Base-by-base conservation (phyloP, 2,888 invertebrate genomes). In the Dastarcus helophoroides region DNA sequence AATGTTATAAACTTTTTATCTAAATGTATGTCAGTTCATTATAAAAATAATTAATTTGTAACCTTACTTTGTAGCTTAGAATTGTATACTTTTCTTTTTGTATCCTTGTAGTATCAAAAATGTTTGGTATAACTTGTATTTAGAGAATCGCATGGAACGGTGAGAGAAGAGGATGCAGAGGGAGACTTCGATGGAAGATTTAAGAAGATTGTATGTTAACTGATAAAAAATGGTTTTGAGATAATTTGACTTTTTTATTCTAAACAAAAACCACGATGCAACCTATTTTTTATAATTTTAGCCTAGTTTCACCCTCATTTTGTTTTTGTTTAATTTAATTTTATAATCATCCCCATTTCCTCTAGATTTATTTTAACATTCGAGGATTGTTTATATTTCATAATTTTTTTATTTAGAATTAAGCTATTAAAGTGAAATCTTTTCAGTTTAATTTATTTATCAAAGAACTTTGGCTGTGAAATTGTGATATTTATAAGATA, bases 201-300 rank as follows among this genome's bases (percentile, higher is more conserved):
- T 23, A 48, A 50, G 54, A 55, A 55, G 54, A 54, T 44, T 55
- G 54, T 54, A 55, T 44, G 41, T 44, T 47, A 44, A 38, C 46
- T 47, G 49, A 51, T 50, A 45, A 46, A 42, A 42, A 32, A 38
- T 44, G 43, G 44, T 44, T 42, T 45, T 45, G 48, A 50, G 42
- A 37, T 36, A 39, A 36, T 43, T 34, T 36, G 45, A 42, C 32
- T 41, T 43, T 23, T 23, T 23, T 17, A 17, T 17, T 17, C n/a
- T 17, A 7, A 17, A 7, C n/a, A 17, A 17, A n/a, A n/a, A n/a
- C n/a, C n/a, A n/a, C n/a, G n/a, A n/a, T n/a, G n/a, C n/a, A n/a
- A n/a, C n/a, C n/a, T n/a, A n/a, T n/a, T n/a, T n/a, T n/a, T n/a
- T n/a, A n/a, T n/a, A n/a, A n/a, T n/a, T n/a, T n/a, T n/a, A n/a